phyloP scores from a whole-genome alignment of 2,113 vertebrate genomes.

The Pachypanchax playfairii region DNA sequence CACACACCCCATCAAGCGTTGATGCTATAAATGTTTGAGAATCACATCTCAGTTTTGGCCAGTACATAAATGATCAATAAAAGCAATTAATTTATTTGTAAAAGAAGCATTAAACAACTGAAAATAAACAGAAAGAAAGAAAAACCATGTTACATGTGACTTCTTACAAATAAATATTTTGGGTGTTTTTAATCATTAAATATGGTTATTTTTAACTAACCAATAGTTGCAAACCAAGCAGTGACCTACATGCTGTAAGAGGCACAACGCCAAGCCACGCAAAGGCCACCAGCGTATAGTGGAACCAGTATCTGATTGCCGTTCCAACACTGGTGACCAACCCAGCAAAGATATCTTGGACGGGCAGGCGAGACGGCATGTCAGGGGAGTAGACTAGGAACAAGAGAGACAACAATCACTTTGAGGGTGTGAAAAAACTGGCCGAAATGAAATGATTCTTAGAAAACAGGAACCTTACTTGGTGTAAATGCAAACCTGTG shows the following conservation, averaged over 20 bases:
- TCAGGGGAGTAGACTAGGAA: slow-evolving; percentile 94
- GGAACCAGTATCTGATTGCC: slow-evolving; percentile 98
- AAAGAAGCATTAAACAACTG: too few relatives aligned
- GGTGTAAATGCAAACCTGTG: slow-evolving; percentile 99
- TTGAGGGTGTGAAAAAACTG: not conserved
- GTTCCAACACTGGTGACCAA: slow-evolving; percentile 97
- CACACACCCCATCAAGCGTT: too few relatives aligned
- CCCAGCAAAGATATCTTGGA: slow-evolving; percentile 97
- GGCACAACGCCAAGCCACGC: slow-evolving; percentile 98
- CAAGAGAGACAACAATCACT: not conserved
- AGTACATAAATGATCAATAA: too few relatives aligned
- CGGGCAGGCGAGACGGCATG: slow-evolving; percentile 97
- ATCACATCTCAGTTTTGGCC: too few relatives aligned
- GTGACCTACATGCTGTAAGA: slow-evolving; percentile 95
- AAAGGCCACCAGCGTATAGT: slow-evolving; percentile 98
- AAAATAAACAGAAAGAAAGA: not conserved
- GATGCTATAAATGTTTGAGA: too few relatives aligned
- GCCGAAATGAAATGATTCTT: not conserved
- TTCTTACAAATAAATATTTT: too few relatives aligned
- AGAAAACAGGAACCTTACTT: slow-evolving; percentile 84
- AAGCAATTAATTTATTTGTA: too few relatives aligned
- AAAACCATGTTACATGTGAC: too few relatives aligned
- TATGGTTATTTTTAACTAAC: too few relatives aligned
- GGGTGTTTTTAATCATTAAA: too few relatives aligned
- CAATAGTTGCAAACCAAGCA: not conserved